Percentiles rank a stretch among this genome's conserved stretches.
Conservation (phyloP, 2,797 vertebrate genomes). For the Coregonus suidteri region DNA sequence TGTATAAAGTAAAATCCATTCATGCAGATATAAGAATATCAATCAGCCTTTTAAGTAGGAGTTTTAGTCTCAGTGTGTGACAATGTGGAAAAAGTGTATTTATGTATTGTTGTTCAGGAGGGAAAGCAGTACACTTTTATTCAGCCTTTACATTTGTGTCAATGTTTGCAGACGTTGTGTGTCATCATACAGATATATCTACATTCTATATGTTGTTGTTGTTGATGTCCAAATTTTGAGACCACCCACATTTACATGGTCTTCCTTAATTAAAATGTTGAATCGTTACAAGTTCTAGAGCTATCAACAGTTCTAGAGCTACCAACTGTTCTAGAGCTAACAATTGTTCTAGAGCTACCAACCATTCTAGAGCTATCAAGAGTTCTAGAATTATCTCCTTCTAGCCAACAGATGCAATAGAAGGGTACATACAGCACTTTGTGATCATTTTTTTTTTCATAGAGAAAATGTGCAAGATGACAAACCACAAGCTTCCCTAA, state of each 20-base stretch:
- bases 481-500: conserved; percentile 43
- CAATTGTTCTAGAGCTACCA: not conserved
- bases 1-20: conserved; percentile 64
- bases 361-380: not conserved
- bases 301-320: not conserved
- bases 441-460: conserved; percentile 54
- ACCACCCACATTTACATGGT: conserved; percentile 25
- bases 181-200: conserved; percentile 63
- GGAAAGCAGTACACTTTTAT: conserved; percentile 45
- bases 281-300: not conserved
- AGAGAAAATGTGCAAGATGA: conserved; percentile 48
- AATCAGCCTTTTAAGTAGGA: conserved; percentile 66
- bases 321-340: not conserved
- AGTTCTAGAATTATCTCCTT: conserved; percentile 12
- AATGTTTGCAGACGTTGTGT: conserved; percentile 74
- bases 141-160: conserved; percentile 81
- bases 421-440: conserved; percentile 35
- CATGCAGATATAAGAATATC: conserved; percentile 66
- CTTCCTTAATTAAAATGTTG: conserved; percentile 23
- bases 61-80: conserved; percentile 72
- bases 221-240: conserved; percentile 53
- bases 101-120: conserved; percentile 67
- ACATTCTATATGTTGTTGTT: conserved; percentile 58
- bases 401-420: conserved; percentile 33
- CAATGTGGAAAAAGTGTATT: conserved; percentile 58